phyloP scores from a whole-genome alignment of 2,113 vertebrate species.

The Marmota flaviventris region DNA sequence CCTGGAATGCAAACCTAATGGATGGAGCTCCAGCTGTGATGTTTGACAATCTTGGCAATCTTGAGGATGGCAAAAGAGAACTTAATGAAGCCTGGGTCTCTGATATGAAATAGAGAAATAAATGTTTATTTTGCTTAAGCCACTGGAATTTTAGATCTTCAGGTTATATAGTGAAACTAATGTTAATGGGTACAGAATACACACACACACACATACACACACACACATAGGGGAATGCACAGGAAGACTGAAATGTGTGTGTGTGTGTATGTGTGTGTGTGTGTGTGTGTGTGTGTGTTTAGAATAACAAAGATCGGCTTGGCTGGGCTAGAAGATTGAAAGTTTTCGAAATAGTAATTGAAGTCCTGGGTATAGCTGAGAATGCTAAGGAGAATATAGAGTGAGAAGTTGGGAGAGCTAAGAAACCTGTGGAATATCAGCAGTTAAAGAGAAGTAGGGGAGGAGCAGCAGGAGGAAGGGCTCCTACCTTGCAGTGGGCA shows the following conservation, averaged over 20 bases:
- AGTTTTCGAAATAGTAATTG: not conserved
- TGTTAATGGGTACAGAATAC: not conserved
- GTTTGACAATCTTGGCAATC: not conserved
- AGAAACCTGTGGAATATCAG: not conserved
- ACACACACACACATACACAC: no score
- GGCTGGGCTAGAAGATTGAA: slow-evolving; percentile 3
- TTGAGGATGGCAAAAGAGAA: not conserved
- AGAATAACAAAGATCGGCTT: not conserved
- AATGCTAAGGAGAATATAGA: not conserved
- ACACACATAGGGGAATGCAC: no score
- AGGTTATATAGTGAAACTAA: not conserved
- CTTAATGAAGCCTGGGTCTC: not conserved
- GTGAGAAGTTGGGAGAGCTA: not conserved
- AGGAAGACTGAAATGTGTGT: no score
- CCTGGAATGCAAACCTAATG: not conserved
- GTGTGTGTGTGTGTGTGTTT: not conserved
- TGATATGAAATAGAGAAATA: slow-evolving; percentile 3
- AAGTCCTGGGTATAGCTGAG: not conserved
- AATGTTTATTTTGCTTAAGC: not conserved
- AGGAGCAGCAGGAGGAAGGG: not conserved
- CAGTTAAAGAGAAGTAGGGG: not conserved
- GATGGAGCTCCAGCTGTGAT: not conserved
- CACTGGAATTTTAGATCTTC: slow-evolving; percentile 10
- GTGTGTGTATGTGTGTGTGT: no score
- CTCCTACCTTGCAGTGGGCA: not conserved